These are phyloP conservation scores for Nymphalis polychloros DNA, from an alignment of 2,888 invertebrate genomes.

Conservation along the genomic window DNA sequence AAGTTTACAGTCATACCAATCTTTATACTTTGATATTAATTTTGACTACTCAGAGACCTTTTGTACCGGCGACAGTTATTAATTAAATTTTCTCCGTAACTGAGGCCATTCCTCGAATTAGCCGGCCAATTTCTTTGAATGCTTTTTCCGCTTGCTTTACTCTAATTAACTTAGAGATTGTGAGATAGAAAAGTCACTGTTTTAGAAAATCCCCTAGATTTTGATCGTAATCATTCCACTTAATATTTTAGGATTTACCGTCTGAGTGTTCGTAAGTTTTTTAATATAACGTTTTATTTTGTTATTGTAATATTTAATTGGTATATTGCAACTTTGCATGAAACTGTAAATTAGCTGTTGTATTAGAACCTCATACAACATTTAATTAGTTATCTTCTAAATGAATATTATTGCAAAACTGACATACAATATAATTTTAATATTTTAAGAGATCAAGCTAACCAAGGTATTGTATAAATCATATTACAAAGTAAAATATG, in stretches of 20 bases:
- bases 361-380: too few relatives aligned
- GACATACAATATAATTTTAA: too few relatives aligned
- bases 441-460: too few relatives aligned
- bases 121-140: slow-evolving; percentile 66
- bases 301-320: slow-evolving; percentile 28
- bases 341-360: too few relatives aligned
- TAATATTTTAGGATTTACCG: slow-evolving; percentile 55
- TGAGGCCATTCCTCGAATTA: slow-evolving; percentile 57
- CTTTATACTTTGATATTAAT: slow-evolving; percentile 26
- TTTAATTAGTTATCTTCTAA: too few relatives aligned
- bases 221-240: slow-evolving; percentile 64
- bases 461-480: too few relatives aligned
- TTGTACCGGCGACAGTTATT: slow-evolving; percentile 43
- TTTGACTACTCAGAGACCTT: slow-evolving; percentile 26
- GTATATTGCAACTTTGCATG: too few relatives aligned
- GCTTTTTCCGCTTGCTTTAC: slow-evolving; percentile 59
- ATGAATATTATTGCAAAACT: too few relatives aligned
- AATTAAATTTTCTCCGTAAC: slow-evolving; percentile 57
- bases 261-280: slow-evolving; percentile 50
- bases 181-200: slow-evolving; percentile 44
- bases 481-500: background rate
- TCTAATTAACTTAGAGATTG: slow-evolving; percentile 70
- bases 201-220: slow-evolving; percentile 50
- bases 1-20: slow-evolving; percentile 2
- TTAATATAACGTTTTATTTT: slow-evolving; percentile 49